These are phyloP conservation scores for Lepetodrilus schrolli DNA, from an alignment of 2,888 invertebrate genomes.

Conservation along the genomic window DNA sequence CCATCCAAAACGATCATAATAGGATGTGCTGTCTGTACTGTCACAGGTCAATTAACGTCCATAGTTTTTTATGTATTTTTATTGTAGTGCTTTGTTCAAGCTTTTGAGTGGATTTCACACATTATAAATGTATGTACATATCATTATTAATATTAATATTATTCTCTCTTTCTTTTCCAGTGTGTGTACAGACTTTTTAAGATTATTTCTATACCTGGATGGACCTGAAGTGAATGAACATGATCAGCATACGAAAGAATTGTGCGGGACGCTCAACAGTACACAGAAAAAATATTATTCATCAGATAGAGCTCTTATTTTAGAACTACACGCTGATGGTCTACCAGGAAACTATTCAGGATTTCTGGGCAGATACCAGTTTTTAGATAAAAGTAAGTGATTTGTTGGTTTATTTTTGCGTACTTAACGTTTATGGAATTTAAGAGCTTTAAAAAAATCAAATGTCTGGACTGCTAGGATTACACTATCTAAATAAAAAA, in stretches of 20 bases:
- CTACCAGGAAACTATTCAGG: slow-evolving; percentile 60
- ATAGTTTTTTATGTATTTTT: no score
- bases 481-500: neutral
- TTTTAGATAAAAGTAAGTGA: slow-evolving; percentile 71
- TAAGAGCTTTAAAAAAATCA: neutral
- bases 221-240: slow-evolving; percentile 72
- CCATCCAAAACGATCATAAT: no score
- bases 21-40: no score
- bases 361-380: slow-evolving; percentile 70
- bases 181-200: slow-evolving; percentile 68
- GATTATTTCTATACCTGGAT: slow-evolving; percentile 69
- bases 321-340: slow-evolving; percentile 71
- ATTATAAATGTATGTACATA: no score
- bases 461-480: neutral
- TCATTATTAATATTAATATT: neutral
- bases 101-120: no score
- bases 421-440: neutral
- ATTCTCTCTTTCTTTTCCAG: slow-evolving; percentile 52
- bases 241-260: slow-evolving; percentile 59
- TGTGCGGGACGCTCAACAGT: slow-evolving; percentile 70
- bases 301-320: slow-evolving; percentile 64
- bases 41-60: no score
- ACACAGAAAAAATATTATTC: slow-evolving; percentile 71
- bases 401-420: neutral
- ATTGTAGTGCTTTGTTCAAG: no score